Evolutionary conservation across 1,140 invertebrate species (phyloP).

Genomic region (Drosophila navojoa): DNA sequence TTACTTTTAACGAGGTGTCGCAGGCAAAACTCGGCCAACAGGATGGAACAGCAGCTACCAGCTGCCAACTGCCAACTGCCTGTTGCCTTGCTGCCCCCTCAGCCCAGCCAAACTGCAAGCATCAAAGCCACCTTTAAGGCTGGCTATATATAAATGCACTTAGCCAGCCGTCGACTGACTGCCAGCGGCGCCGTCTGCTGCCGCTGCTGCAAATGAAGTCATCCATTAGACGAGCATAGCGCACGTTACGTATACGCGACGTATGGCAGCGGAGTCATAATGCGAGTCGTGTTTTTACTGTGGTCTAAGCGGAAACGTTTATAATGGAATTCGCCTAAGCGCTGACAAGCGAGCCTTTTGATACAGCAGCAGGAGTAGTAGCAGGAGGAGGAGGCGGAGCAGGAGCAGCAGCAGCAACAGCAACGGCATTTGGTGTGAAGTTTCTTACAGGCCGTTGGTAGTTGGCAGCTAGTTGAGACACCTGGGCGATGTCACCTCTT

Average conservation of each 20-base stretch:
- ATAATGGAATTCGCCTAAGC: conserved; percentile 78
- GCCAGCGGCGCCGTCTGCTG: conserved; percentile 25
- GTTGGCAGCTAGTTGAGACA: no score
- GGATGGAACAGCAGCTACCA: conserved; percentile 28
- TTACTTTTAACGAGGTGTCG: conserved; percentile 82
- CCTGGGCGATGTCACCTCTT: no score
- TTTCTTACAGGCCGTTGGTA: no score
- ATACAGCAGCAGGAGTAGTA: not conserved
- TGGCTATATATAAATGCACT: conserved; percentile 63
- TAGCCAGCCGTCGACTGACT: conserved; percentile 57
- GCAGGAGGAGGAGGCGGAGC: not conserved
- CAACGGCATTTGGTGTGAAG: not conserved
- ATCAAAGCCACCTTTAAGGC: not conserved
- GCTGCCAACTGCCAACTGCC: conserved; percentile 50
- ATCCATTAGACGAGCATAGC: conserved; percentile 68
- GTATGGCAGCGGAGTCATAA: conserved; percentile 56
- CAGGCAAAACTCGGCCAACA: conserved; percentile 69
- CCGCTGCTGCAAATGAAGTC: conserved; percentile 71
- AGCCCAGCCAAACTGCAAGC: no score
- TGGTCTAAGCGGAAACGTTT: conserved; percentile 77
- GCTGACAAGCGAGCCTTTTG: conserved; percentile 27
- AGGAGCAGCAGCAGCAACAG: not conserved
- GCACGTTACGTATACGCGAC: conserved; percentile 65
- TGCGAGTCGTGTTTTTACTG: conserved; percentile 65
- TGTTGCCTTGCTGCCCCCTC: conserved; percentile 46